These are phyloP conservation scores for Tragelaphus eurycerus DNA, from an alignment of 2,797 vertebrate species.

Conservation along the genomic window DNA sequence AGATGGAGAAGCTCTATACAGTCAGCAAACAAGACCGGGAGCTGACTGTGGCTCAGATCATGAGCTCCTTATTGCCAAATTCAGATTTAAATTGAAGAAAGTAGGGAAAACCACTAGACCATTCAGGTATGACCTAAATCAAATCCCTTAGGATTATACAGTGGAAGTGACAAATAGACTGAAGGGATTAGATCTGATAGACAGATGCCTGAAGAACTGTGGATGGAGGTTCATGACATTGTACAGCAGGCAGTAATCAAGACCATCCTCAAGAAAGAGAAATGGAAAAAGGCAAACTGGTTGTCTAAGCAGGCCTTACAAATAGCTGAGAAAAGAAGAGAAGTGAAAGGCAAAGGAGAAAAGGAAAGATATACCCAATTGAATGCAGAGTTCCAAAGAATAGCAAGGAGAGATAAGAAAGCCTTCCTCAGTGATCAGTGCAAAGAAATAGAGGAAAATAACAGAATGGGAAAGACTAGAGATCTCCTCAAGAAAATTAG, in stretches of 20 bases:
- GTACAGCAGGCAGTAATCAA: fast-evolving
- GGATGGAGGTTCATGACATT: neutral
- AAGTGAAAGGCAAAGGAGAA: neutral
- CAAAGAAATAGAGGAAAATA: neutral
- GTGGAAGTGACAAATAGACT: neutral
- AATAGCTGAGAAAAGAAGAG: neutral
- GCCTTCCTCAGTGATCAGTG: neutral
- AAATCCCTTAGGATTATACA: neutral
- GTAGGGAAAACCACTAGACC: neutral
- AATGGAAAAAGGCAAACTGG: neutral
- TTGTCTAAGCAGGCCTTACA: neutral
- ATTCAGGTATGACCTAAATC: neutral
- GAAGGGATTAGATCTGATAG: neutral
- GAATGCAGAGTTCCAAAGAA: neutral
- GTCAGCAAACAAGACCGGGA: fast-evolving
- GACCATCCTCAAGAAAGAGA: neutral
- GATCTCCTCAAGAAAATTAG: neutral
- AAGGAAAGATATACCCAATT: neutral
- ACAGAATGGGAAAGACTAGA: neutral
- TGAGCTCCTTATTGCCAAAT: neutral
- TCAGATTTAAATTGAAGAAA: neutral
- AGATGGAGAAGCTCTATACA: neutral
- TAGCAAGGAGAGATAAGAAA: neutral
- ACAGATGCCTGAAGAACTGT: neutral
- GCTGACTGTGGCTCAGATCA: neutral